Base-by-base conservation (phyloP, 2,888 invertebrate species). In the Drosophila longiperda region DNA sequence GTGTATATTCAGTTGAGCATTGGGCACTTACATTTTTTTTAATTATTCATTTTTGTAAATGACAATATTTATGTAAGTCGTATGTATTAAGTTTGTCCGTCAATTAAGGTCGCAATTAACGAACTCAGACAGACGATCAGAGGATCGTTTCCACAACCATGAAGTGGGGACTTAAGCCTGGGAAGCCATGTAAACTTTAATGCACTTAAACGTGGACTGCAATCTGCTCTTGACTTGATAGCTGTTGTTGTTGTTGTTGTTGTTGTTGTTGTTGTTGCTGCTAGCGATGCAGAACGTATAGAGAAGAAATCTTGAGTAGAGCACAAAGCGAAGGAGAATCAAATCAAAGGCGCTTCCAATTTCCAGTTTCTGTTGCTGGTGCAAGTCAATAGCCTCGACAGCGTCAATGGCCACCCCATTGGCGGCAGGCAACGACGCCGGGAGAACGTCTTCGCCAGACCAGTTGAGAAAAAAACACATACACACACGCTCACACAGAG, bases 301-400 rank as follows among this genome's bases (percentile, higher is more conserved):
- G 75, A 66, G 71, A 72, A 78, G 71, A 72, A 78, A 66, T 61
- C 64, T 64, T 42, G 49, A 53, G 57, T 71, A 80, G 80, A 81
- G 78, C 69, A 57, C 62, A 62, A 72, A 62, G 53, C 62, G 15
- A 57, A 57, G 32, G 20, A 57, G 50, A 64, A 63, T 57, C 54
- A 84, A 73, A 73, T 63, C 69, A 69, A 61, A 72, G 73, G 52
- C 76, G 86, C 72, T 70, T 69, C 71, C 66, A 73, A 75, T 75
- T 89, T 86, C 86, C 90, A 86, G 90, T 89, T 86, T 88, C 34
- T 72, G 69, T 71, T 54, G 70, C 60, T 32, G 68, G 58, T 71
- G 70, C 71, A 82, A 85, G 86, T 86, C 86, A 86, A 89, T 87
- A 89, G 76, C 86, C 86, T 86, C 87, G 45, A 33, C 53, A 54